These are phyloP conservation scores for Hemicrepidius hirtus DNA, from an alignment of 2,888 invertebrate species.

Conservation along the genomic window DNA sequence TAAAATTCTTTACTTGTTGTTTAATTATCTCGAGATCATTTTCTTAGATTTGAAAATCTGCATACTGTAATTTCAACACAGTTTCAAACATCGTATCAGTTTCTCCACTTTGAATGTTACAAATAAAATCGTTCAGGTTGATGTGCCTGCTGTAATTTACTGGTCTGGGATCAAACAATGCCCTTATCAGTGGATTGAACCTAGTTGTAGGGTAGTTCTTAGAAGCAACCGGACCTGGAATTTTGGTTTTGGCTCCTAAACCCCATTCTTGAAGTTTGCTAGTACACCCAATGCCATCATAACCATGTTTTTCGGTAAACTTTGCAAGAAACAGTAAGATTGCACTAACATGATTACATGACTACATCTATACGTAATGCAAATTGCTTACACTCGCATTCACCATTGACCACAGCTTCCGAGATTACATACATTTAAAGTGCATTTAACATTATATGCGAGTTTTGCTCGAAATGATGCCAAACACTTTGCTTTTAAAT, in stretches of 20 bases:
- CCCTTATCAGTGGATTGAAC: constrained; percentile 1
- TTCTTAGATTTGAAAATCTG: neutral
- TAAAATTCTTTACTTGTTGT: neutral
- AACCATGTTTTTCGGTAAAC: neutral
- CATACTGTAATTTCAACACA: constrained; percentile 10
- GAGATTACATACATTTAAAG: constrained; percentile 10
- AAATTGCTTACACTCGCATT: constrained; percentile 5
- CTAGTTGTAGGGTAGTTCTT: neutral
- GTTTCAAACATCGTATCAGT: constrained; percentile 6
- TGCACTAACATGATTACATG: constrained; percentile 12
- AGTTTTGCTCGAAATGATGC: neutral
- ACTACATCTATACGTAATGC: constrained; percentile 3
- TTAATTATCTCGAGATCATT: neutral
- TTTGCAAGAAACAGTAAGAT: neutral
- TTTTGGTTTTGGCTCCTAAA: neutral
- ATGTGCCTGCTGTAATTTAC: neutral
- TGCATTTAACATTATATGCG: neutral
- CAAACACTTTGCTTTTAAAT: constrained; percentile 16
- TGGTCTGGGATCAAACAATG: constrained; percentile 2
- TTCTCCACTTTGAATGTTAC: neutral
- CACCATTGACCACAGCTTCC: constrained; percentile 4
- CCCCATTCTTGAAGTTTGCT: constrained; percentile 8
- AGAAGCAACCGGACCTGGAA: neutral
- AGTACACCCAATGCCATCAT: neutral
- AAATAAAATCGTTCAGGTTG: neutral